Evolutionary conservation across 2,797 vertebrate genomes (phyloP).

Genomic region (Sebastes steindachneri): DNA sequence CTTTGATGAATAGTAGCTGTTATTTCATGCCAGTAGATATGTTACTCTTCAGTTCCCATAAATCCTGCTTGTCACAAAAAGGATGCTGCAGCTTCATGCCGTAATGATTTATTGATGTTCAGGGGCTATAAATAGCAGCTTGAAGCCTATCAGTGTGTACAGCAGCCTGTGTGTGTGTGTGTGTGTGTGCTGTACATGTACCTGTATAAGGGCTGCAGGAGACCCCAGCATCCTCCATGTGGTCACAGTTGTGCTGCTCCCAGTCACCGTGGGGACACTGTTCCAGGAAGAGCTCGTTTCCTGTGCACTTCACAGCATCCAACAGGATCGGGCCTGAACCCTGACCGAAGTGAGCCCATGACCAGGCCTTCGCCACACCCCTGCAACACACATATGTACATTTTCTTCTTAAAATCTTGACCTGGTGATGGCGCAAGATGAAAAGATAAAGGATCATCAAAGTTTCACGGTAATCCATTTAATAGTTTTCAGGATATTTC

Average conservation of each 20-base stretch:
- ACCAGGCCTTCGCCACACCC: slow-evolving; percentile 87
- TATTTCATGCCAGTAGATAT: neutral
- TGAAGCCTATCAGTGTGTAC: neutral
- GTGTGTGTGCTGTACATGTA: slow-evolving; percentile 23
- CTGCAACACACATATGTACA: slow-evolving; percentile 73
- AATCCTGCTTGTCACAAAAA: slow-evolving; percentile 30
- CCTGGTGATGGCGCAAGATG: neutral
- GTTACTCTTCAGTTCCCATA: slow-evolving; percentile 18
- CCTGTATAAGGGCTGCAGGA: slow-evolving; percentile 89
- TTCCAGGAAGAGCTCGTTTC: slow-evolving; percentile 91
- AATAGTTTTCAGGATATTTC: neutral
- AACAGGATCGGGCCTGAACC: slow-evolving; percentile 90
- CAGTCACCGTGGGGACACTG: slow-evolving; percentile 91
- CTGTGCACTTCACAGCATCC: slow-evolving; percentile 91
- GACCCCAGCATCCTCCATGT: slow-evolving; percentile 93
- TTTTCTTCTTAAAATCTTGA: neutral
- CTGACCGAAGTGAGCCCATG: slow-evolving; percentile 90
- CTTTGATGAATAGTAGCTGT: slow-evolving; percentile 1
- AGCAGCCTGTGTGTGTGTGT: neutral
- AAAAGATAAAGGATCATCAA: neutral
- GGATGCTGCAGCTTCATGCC: slow-evolving; percentile 35
- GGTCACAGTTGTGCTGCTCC: slow-evolving; percentile 96
- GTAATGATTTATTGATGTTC: slow-evolving; percentile 70
- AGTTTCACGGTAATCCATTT: neutral
- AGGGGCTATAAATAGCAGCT: slow-evolving; percentile 57